Evolutionary conservation across 2,113 vertebrate genomes (phyloP).

Genomic region (Leuciscus idus): DNA sequence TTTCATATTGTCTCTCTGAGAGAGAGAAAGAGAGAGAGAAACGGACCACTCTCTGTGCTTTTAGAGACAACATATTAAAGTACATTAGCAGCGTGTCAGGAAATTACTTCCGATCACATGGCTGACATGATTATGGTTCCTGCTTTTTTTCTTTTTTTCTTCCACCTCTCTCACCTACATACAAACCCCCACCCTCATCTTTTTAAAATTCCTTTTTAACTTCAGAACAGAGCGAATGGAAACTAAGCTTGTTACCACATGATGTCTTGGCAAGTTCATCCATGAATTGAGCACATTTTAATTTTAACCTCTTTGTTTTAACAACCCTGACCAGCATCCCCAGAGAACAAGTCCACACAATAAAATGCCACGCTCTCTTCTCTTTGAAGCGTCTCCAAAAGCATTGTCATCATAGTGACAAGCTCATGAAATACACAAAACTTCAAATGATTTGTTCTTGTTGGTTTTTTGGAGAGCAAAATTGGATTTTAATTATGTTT

Average conservation of each 20-base stretch:
- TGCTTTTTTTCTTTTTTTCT: not conserved
- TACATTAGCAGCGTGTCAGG: conserved; percentile 42
- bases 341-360: conserved; percentile 43
- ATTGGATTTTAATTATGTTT: too few species aligned
- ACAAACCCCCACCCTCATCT: not conserved
- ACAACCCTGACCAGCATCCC: conserved; percentile 37
- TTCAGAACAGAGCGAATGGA: not conserved
- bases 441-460: not conserved
- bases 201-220: not conserved
- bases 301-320: conserved; percentile 34
- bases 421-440: not conserved
- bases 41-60: conserved; percentile 4
- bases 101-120: conserved; percentile 29
- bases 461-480: too few species aligned
- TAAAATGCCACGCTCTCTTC: not conserved
- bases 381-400: conserved; percentile 36
- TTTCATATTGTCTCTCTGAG: not conserved
- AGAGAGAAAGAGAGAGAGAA: not conserved
- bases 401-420: conserved; percentile 3
- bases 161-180: conserved; percentile 8
- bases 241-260: conserved; percentile 29
- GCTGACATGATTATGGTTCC: conserved; percentile 27
- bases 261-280: conserved; percentile 31
- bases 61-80: conserved; percentile 37
- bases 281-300: conserved; percentile 34